Evolutionary conservation across 64 coral and sea anemone species (phyloP), one percentile per base, ranked within the genome.

Genomic region (Orbicella faveolata): DNA sequence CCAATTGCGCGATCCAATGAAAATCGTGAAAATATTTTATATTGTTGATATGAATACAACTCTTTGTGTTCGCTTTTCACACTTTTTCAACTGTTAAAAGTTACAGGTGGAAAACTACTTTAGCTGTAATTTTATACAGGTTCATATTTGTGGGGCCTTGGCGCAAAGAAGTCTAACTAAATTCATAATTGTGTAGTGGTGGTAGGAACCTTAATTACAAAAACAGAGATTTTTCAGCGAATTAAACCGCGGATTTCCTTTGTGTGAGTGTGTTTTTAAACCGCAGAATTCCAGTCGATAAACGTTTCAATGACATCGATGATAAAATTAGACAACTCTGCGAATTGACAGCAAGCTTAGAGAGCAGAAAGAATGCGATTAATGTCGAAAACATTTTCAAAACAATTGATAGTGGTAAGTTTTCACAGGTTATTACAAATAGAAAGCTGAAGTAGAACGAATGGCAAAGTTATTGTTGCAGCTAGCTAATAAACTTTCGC

Each of bases 151-250:
- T 48, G 44, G 5, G 44, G 44, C 7, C 44, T 48, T 6, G 5
- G 44, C 44, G 3, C 44, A 48, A 48, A 48, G 44, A 48, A 6
- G 44, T 0, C 44, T 48, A 48, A 48, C 39, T 41, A 41, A 41
- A 41, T 2, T 41, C 39, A 41, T 6, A 48, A 6, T 48, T 48
- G 77, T 59, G 77, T 57, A 33, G 21, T 21, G 48, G 51, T 9
- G 52, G 51, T 17, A 59, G 8, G 33, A 36, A 16, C 23, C 3
- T 3, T 63, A 63, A 63, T 81, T 81, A 23, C 79, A 81, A 81
- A 64, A 81, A 81, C 79, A 81, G 79, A 81, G 25, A 59, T 81
- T 81, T 57, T 75, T 79, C 23, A 21, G 10, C 21, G 7, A 57
- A 79, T 33, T 11, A 14, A 54, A 79, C 39, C n/a, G 13, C 20